phyloP scores from a whole-genome alignment of 2,888 invertebrate species.

The Nomada goodeniana region DNA sequence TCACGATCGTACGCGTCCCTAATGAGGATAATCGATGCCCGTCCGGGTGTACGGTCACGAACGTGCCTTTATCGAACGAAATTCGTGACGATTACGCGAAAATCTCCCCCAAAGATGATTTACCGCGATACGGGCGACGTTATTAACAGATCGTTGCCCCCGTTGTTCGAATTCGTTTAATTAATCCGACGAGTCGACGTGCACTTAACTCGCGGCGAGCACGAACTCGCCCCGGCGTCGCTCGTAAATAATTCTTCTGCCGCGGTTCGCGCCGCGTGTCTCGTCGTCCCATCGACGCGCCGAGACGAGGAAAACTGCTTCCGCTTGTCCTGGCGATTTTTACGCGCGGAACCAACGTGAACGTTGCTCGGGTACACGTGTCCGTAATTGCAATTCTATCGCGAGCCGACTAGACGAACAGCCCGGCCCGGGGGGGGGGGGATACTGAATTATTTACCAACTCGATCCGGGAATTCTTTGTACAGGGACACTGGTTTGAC shows the following conservation, averaged over 20 bases:
- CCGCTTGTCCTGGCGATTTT: conserved; percentile 42
- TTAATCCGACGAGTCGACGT: conserved; percentile 15
- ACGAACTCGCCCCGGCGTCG: neutral
- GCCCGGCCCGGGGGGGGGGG: neutral
- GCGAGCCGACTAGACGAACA: conserved; percentile 12
- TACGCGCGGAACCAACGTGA: conserved; percentile 7
- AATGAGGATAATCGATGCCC: conserved; percentile 60
- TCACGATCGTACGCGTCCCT: conserved; percentile 51
- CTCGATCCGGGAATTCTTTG: conserved; percentile 8
- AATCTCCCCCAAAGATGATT: conserved; percentile 2
- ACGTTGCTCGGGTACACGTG: conserved; percentile 29
- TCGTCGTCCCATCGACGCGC: conserved; percentile 17
- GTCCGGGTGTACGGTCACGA: conserved; percentile 9
- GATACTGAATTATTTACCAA: conserved; percentile 25
- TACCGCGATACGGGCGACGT: neutral
- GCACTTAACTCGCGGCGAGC: conserved; percentile 1
- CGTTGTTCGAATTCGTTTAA: conserved; percentile 34
- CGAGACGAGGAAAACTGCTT: conserved; percentile 45
- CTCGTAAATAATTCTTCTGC: conserved; percentile 31
- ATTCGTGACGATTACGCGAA: conserved; percentile 16
- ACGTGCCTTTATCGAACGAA: neutral
- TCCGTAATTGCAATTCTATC: conserved; percentile 42
- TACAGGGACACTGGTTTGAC: neutral
- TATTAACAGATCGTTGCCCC: conserved; percentile 7
- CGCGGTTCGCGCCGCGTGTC: conserved; percentile 14